Evolutionary conservation across 2,888 invertebrate genomes (phyloP).

Genomic region (Chaitophorus viminalis): DNA sequence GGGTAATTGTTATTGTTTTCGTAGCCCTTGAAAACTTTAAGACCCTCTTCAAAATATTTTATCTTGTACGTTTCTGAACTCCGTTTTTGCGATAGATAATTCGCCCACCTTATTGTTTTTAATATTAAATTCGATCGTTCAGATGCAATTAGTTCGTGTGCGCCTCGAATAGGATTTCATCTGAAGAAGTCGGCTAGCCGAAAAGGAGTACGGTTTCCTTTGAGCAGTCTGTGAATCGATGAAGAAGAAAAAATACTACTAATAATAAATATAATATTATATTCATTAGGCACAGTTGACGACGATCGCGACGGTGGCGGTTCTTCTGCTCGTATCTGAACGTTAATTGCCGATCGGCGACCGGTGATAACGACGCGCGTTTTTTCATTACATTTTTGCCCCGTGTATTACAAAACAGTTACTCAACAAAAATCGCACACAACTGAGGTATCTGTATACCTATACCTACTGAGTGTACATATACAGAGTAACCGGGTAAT

Average conservation of each 20-base stretch:
- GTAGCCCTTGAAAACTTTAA: too few relatives aligned
- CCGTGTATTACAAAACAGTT: constrained; percentile 55
- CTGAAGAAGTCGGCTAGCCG: constrained; percentile 3
- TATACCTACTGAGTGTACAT: too few relatives aligned
- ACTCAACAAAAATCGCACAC: constrained; percentile 39
- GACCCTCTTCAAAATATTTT: too few relatives aligned
- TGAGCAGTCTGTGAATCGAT: not conserved
- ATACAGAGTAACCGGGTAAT: not conserved
- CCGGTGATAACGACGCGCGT: constrained; percentile 17
- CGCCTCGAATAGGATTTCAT: not conserved
- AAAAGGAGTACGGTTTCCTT: constrained; percentile 39
- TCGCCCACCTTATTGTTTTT: not conserved
- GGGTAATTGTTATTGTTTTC: too few relatives aligned
- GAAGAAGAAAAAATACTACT: too few relatives aligned
- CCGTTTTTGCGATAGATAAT: not conserved
- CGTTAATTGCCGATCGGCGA: constrained; percentile 48
- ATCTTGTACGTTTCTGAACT: too few relatives aligned
- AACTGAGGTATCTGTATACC: not conserved
- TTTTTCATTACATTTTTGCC: constrained; percentile 41
- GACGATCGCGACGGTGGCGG: not conserved
- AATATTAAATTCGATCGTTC: too few relatives aligned
- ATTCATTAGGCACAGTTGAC: not conserved
- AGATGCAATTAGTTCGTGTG: not conserved
- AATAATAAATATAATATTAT: too few relatives aligned
- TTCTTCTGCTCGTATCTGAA: not conserved